Conservation (phyloP, 1,140 invertebrate genomes). For the Bombus turneri region DNA sequence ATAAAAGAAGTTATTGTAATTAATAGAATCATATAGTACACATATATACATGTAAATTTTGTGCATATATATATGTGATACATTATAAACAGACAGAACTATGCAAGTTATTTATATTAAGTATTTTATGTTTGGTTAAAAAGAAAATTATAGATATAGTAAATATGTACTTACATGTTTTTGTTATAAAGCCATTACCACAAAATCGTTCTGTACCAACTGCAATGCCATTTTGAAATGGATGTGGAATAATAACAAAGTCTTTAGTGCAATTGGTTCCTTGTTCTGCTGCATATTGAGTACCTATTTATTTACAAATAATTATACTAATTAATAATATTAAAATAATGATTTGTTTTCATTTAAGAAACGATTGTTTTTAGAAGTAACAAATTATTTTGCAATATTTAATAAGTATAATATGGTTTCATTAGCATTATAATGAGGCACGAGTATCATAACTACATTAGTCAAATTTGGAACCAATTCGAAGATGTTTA, state of each 20-base stretch:
- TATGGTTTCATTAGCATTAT: neutral
- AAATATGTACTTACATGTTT: slow-evolving; percentile 84
- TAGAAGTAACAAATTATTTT: neutral
- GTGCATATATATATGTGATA: neutral
- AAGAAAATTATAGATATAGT: slow-evolving; percentile 2
- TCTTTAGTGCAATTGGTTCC: slow-evolving; percentile 86
- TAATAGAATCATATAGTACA: neutral
- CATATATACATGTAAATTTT: neutral
- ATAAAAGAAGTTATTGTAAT: slow-evolving; percentile 17
- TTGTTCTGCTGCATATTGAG: slow-evolving; percentile 80
- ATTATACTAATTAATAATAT: neutral
- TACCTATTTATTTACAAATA: slow-evolving; percentile 70
- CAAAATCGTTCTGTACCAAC: slow-evolving; percentile 87
- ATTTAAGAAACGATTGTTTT: neutral
- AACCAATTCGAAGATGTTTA: no score
- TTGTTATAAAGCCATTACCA: slow-evolving; percentile 86
- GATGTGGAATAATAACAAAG: slow-evolving; percentile 89
- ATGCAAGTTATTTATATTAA: no score
- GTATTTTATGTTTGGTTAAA: neutral
- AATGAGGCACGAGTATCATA: neutral
- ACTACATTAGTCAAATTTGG: no score
- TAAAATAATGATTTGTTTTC: neutral
- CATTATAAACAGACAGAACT: neutral
- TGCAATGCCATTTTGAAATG: slow-evolving; percentile 79
- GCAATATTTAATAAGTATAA: neutral